phyloP scores from a whole-genome alignment of 2,113 vertebrate genomes.

The Alligator sinensis region DNA sequence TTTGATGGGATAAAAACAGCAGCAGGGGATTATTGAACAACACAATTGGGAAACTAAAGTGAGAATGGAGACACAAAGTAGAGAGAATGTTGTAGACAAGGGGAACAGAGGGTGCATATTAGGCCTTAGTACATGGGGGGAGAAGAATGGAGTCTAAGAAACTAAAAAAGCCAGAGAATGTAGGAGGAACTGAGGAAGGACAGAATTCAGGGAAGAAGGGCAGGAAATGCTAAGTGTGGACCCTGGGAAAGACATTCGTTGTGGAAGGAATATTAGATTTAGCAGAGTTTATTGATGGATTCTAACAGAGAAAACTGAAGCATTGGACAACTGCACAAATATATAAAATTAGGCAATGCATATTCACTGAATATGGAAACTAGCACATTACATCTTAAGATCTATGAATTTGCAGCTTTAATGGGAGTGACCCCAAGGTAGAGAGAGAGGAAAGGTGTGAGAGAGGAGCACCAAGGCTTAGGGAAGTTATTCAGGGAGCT shows the following conservation, averaged over 20 bases:
- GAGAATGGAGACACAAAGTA: too few species aligned
- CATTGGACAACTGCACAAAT: not conserved
- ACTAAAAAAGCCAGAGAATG: not conserved
- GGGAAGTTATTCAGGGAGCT: not conserved
- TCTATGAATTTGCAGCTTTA: not conserved
- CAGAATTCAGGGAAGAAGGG: not conserved
- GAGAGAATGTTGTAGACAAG: too few species aligned
- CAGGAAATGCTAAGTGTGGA: not conserved
- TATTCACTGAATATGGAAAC: conserved; percentile 15
- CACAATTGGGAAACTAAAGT: too few species aligned
- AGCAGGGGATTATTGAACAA: too few species aligned
- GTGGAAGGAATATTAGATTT: not conserved
- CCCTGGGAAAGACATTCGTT: not conserved
- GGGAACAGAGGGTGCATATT: too few species aligned
- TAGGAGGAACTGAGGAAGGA: not conserved
- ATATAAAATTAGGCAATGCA: not conserved
- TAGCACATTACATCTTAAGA: not conserved
- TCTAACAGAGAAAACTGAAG: not conserved
- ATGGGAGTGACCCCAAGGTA: not conserved
- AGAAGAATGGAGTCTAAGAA: not conserved
- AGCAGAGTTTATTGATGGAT: not conserved
- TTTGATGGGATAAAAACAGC: too few species aligned
- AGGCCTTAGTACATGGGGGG: not conserved
- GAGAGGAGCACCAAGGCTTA: not conserved
- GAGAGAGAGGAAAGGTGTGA: conserved; percentile 13